These are phyloP conservation scores for Ptiloglossa arizonensis DNA, from an alignment of 1,140 invertebrate species.

Conservation along the genomic window DNA sequence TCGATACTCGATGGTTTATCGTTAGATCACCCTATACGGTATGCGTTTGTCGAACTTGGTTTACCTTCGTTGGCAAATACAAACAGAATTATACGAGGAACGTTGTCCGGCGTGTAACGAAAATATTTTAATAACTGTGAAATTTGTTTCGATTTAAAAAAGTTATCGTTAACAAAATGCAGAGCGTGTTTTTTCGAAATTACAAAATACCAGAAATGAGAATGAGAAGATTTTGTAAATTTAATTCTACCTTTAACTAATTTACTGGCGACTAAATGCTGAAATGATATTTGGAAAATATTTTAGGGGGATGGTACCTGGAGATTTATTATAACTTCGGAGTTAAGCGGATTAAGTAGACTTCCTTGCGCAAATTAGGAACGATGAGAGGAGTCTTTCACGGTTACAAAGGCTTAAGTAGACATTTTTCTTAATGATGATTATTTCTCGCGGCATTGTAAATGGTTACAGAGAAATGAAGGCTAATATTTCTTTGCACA, in stretches of 20 bases:
- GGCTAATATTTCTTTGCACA: too few relatives aligned
- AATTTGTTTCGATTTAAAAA: too few relatives aligned
- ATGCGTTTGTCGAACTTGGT: background rate
- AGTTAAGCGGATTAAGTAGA: background rate
- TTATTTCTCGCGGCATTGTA: background rate
- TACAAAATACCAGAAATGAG: too few relatives aligned
- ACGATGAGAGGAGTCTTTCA: background rate
- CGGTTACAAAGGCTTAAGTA: background rate
- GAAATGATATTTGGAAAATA: too few relatives aligned
- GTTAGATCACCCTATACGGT: background rate
- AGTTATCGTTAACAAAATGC: too few relatives aligned
- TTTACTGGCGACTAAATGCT: too few relatives aligned
- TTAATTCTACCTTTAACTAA: too few relatives aligned
- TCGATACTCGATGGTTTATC: background rate
- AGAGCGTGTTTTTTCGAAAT: too few relatives aligned
- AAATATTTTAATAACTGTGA: background rate
- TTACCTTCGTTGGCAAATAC: background rate
- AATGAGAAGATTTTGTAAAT: too few relatives aligned
- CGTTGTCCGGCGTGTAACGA: background rate
- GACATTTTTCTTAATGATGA: slow-evolving; percentile 3
- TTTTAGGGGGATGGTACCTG: background rate
- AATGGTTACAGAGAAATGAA: background rate
- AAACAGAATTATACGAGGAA: background rate
- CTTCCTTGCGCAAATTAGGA: background rate
- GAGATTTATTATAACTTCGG: background rate